phyloP scores from a whole-genome alignment of 2,888 invertebrate species.

The Agrochola lychnidis region DNA sequence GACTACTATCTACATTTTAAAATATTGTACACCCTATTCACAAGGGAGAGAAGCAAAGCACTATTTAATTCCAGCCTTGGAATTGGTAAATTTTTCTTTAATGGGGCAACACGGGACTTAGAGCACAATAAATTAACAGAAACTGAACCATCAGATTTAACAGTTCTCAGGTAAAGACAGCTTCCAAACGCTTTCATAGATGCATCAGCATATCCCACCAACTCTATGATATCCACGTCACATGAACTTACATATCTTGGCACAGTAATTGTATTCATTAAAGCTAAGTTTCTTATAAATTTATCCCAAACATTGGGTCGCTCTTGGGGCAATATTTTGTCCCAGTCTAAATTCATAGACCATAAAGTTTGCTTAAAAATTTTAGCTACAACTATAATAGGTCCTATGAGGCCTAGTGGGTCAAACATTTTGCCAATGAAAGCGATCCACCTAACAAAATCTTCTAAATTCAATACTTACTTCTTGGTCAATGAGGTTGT shows the following conservation, averaged over 20 bases:
- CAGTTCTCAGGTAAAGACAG: neutral
- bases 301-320: neutral
- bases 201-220: neutral
- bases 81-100: neutral
- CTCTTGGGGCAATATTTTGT: too few species aligned
- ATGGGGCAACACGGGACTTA: neutral
- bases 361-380: too few species aligned
- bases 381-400: too few species aligned
- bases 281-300: neutral
- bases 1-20: neutral
- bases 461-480: too few species aligned
- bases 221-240: neutral
- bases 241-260: constrained; percentile 6
- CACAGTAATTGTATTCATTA: neutral
- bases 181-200: constrained; percentile 10
- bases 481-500: too few species aligned
- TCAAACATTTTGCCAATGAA: too few species aligned
- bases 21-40: neutral
- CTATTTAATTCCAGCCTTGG: neutral
- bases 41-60: too few species aligned
- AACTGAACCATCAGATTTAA: too few species aligned
- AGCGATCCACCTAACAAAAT: too few species aligned
- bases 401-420: too few species aligned
- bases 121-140: too few species aligned
- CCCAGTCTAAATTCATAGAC: too few species aligned